These are phyloP conservation scores for Lutraria rhynchaena DNA, from an alignment of 1,140 invertebrate genomes.

Conservation along the genomic window DNA sequence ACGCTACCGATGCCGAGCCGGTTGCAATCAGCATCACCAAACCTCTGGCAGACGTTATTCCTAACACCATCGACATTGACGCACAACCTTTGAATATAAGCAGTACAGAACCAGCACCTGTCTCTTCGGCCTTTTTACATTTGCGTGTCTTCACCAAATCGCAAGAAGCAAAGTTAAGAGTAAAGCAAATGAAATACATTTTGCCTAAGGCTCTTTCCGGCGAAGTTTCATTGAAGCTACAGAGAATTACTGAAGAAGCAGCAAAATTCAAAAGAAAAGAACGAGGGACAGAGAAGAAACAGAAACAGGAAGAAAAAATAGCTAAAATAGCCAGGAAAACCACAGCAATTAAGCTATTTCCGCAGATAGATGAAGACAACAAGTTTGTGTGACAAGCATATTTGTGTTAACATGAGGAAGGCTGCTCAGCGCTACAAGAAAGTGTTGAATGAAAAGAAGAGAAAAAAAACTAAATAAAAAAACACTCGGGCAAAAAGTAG, in stretches of 20 bases:
- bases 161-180: conserved; percentile 2
- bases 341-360: no score
- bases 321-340: not conserved
- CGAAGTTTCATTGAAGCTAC: not conserved
- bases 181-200: not conserved
- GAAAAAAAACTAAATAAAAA: no score
- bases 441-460: no score
- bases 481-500: no score
- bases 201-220: not conserved
- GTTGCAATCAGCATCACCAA: not conserved
- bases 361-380: no score
- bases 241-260: not conserved
- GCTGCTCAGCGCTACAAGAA: no score
- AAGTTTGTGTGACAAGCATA: no score
- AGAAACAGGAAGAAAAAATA: not conserved
- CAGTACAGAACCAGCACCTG: not conserved
- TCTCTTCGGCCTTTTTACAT: not conserved
- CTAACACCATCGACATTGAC: not conserved
- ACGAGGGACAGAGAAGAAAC: not conserved
- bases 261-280: conserved; percentile 7
- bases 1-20: not conserved
- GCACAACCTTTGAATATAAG: no score
- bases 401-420: no score
- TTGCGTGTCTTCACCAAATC: not conserved
- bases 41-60: not conserved